Percentiles rank a stretch among this genome's conserved stretches.
phyloP scores from a whole-genome alignment of 2,888 invertebrate species.

The Hirtodrosophila duncani region DNA sequence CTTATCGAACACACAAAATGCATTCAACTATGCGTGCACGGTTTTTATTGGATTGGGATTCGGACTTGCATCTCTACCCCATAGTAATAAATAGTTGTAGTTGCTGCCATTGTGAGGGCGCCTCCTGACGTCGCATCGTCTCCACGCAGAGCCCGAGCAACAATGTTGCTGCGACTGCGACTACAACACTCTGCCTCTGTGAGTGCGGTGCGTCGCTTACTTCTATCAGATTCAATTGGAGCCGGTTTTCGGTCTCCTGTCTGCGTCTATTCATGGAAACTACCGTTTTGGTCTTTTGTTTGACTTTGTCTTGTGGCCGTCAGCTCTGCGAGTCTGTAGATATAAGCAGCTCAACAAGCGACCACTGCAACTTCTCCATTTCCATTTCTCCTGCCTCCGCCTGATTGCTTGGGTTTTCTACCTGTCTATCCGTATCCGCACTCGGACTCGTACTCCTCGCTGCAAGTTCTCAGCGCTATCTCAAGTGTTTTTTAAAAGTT shows the following conservation, averaged over 20 bases:
- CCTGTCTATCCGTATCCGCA: constrained; percentile 25
- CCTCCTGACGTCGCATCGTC: constrained; percentile 3
- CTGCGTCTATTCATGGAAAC: constrained; percentile 62
- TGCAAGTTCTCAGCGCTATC: constrained; percentile 59
- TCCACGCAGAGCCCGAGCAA: constrained; percentile 31
- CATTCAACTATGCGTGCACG: constrained; percentile 43
- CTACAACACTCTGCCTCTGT: constrained; percentile 11
- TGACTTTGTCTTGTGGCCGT: constrained; percentile 68
- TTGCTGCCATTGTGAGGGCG: background rate
- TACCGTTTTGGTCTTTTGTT: constrained; percentile 72
- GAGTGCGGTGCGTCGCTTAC: constrained; percentile 1
- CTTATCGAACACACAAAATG: constrained; percentile 64
- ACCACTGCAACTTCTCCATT: constrained; percentile 28
- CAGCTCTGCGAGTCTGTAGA: constrained; percentile 59
- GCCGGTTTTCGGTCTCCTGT: constrained; percentile 10
- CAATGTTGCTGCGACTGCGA: constrained; percentile 52
- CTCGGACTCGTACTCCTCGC: constrained; percentile 8
- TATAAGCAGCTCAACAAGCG: constrained; percentile 57
- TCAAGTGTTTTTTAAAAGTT: constrained; percentile 71
- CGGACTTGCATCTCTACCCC: constrained; percentile 11
- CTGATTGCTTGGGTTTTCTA: constrained; percentile 32
- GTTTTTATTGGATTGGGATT: constrained; percentile 29
- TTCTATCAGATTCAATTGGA: constrained; percentile 2
- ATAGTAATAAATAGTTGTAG: constrained; percentile 29
- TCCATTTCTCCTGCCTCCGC: background rate